A percentile compares a stretch with the other conserved stretches of the same genome.
Evolutionary conservation across 2,113 vertebrate species (phyloP).

Genomic region (Vicugna pacos): DNA sequence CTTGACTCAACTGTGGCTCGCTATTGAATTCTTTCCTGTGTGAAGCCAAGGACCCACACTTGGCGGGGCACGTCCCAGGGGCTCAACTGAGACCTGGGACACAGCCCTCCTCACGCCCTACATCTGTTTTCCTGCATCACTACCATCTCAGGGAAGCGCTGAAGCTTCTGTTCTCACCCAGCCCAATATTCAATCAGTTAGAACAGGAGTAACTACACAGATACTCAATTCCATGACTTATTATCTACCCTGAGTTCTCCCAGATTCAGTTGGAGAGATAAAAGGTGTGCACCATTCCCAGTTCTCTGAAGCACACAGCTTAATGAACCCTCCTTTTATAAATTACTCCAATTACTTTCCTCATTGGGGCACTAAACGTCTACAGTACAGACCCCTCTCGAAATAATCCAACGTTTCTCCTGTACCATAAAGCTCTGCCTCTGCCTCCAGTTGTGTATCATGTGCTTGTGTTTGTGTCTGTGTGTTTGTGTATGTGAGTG

Average conservation of each 20-base stretch:
- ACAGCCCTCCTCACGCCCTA: too few species aligned
- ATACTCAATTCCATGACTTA: neutral
- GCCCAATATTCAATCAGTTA: neutral
- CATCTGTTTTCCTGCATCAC: too few species aligned
- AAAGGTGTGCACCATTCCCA: neutral
- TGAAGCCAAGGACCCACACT: too few species aligned
- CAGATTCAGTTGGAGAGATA: conserved; percentile 4
- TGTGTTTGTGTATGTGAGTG: neutral
- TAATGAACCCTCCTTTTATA: neutral
- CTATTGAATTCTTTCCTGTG: too few species aligned
- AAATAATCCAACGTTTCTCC: neutral
- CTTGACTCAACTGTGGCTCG: too few species aligned
- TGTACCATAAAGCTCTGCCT: neutral
- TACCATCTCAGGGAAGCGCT: neutral
- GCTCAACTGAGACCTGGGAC: too few species aligned
- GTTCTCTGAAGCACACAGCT: neutral
- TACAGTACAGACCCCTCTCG: neutral
- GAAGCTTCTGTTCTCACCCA: neutral
- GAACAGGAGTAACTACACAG: neutral
- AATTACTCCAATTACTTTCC: neutral
- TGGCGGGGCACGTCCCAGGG: too few species aligned
- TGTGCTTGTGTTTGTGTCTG: neutral
- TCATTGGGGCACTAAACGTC: neutral
- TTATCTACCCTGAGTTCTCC: neutral
- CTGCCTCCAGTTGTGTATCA: neutral